A percentile compares a stretch with the other conserved stretches of the same genome.
Conservation (phyloP, 2,888 invertebrate genomes). For the Phaonia tiefii region DNA sequence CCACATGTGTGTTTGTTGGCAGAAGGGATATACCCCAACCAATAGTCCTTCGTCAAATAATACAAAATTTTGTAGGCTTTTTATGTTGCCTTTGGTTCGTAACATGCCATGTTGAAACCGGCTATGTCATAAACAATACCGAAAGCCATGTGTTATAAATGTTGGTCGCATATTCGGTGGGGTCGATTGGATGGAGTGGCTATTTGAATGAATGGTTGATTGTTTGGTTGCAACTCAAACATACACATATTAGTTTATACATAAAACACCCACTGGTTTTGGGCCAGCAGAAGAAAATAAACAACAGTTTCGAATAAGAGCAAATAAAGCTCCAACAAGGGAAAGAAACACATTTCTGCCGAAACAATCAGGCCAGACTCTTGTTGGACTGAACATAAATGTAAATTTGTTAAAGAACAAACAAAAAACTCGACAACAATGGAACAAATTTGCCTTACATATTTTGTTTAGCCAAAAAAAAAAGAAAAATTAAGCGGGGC, state of each 20-base stretch:
- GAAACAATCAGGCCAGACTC: conserved; percentile 4
- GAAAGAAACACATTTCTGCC: not conserved
- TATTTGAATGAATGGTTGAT: not conserved
- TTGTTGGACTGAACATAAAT: conserved; percentile 19
- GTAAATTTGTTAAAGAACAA: not conserved
- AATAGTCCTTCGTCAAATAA: conserved; percentile 9
- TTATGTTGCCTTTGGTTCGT: not conserved
- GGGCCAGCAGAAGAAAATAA: conserved; percentile 17
- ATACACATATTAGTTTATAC: conserved; percentile 13
- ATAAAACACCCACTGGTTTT: conserved; percentile 23
- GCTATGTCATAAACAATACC: conserved; percentile 56
- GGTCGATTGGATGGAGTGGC: conserved; percentile 12
- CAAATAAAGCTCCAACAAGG: not conserved
- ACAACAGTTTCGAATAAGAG: not conserved
- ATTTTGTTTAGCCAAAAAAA: not conserved
- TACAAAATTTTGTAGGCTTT: not conserved
- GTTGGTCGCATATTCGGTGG: conserved; percentile 4
- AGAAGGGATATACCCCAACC: conserved; percentile 3
- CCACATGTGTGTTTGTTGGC: not conserved
- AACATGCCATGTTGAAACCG: not conserved
- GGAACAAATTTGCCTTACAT: conserved; percentile 7
- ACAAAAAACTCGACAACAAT: conserved; percentile 11
- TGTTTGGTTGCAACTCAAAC: not conserved
- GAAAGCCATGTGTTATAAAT: conserved; percentile 53
- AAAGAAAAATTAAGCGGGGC: not conserved